Evolutionary conservation across 2,113 vertebrate genomes (phyloP).

Genomic region (Ictidomys tridecemlineatus): DNA sequence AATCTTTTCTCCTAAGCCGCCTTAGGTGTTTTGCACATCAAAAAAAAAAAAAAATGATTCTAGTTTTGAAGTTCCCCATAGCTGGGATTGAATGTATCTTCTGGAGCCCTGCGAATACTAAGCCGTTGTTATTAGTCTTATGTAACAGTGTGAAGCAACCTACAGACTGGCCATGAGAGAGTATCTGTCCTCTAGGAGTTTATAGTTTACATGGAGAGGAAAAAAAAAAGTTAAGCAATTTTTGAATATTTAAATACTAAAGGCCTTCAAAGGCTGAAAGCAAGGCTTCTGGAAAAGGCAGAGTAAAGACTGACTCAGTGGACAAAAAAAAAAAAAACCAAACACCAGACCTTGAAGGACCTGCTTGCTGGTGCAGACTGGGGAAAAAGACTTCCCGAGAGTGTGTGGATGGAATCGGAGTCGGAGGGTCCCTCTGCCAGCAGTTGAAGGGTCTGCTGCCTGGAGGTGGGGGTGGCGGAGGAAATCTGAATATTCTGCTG

Average conservation of each 20-base stretch:
- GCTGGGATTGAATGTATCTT: neutral
- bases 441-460: neutral
- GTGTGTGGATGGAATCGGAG: rapidly evolving
- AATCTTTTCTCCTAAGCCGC: neutral
- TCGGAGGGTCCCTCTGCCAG: rapidly evolving
- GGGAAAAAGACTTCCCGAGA: neutral
- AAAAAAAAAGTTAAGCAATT: neutral
- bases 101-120: neutral
- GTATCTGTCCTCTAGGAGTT: neutral
- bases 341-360: neutral
- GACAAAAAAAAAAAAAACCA: neutral
- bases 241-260: neutral
- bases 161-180: neutral
- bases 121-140: neutral
- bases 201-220: neutral
- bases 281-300: neutral
- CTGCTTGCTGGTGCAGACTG: neutral
- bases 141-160: neutral
- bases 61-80: neutral
- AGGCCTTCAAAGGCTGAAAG: neutral
- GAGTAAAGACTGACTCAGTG: neutral
- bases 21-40: neutral
- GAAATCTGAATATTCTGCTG: neutral
- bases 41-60: neutral
- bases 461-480: neutral